A percentile compares a stretch with the other conserved stretches of the same genome.
Evolutionary conservation across 2,113 vertebrate species (phyloP).

Genomic region (Platycercus adscitus): DNA sequence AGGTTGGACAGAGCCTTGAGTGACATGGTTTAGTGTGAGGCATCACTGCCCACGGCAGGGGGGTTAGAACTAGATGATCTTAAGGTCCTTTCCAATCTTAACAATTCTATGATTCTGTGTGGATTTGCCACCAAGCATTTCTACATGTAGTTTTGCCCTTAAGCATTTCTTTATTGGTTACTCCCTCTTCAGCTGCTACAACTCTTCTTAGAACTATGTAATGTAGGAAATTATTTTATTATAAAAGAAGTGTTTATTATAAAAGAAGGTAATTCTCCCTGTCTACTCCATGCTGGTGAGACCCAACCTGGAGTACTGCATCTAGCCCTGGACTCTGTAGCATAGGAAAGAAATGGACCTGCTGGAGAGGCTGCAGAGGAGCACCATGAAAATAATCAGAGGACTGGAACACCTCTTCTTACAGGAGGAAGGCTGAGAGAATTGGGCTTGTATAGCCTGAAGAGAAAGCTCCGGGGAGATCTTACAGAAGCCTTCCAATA

Average conservation of each 20-base stretch:
- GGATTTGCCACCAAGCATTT: background rate
- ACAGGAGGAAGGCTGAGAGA: background rate
- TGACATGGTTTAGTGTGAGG: background rate
- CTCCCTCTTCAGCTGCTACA: background rate
- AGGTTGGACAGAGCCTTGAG: background rate
- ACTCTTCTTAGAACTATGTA: background rate
- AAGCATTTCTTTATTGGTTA: background rate
- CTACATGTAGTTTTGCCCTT: background rate
- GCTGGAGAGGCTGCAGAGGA: rapidly evolving
- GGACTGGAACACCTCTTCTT: background rate
- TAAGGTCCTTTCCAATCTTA: background rate
- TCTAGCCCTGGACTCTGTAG: background rate
- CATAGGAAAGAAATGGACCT: too few relatives aligned
- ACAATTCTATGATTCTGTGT: background rate
- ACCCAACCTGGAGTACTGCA: rapidly evolving
- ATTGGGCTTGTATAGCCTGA: background rate
- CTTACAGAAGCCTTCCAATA: background rate
- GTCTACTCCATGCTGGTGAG: background rate
- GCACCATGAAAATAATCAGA: background rate
- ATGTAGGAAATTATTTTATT: background rate
- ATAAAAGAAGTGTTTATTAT: background rate
- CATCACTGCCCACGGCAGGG: background rate
- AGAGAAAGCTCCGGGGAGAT: rapidly evolving
- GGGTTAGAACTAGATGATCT: background rate
- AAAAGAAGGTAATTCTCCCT: background rate